phyloP scores from a whole-genome alignment of 2,797 vertebrate species.

The Eulemur coronatus region DNA sequence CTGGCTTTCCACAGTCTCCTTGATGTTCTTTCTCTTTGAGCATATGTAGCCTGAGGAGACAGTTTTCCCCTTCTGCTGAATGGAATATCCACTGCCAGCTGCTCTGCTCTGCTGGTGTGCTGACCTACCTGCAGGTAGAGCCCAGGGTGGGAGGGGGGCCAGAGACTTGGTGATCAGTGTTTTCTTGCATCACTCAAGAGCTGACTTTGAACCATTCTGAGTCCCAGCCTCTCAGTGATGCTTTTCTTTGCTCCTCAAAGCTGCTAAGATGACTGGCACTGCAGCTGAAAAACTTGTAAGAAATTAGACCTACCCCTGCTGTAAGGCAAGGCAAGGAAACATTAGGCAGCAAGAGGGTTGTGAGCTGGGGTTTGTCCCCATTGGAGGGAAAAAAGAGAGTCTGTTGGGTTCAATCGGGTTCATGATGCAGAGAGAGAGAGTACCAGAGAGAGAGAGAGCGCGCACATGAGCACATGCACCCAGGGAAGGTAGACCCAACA shows the following conservation, averaged over 20 bases:
- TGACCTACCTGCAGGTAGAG: not conserved
- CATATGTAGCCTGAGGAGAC: not conserved
- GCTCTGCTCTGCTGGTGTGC: not conserved
- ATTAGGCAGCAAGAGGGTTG: not conserved
- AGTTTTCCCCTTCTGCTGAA: not conserved
- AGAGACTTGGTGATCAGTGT: not conserved
- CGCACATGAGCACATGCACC: rapidly evolving
- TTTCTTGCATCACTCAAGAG: not conserved
- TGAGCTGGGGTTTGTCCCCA: not conserved
- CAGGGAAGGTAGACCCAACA: not conserved
- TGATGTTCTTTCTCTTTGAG: not conserved
- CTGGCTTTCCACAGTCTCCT: not conserved
- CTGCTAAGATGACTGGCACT: not conserved
- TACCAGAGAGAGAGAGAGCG: not conserved
- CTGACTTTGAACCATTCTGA: not conserved
- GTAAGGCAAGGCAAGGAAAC: not conserved
- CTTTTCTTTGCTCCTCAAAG: not conserved
- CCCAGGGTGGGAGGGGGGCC: not conserved
- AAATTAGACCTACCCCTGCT: not conserved
- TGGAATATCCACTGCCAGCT: not conserved
- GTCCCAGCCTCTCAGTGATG: not conserved
- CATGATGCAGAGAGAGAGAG: not conserved
- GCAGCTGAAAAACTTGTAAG: not conserved
- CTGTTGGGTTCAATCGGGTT: not conserved
- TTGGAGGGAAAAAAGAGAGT: not conserved